phyloP scores from a whole-genome alignment of 2,888 invertebrate genomes.

The Nebria salina region DNA sequence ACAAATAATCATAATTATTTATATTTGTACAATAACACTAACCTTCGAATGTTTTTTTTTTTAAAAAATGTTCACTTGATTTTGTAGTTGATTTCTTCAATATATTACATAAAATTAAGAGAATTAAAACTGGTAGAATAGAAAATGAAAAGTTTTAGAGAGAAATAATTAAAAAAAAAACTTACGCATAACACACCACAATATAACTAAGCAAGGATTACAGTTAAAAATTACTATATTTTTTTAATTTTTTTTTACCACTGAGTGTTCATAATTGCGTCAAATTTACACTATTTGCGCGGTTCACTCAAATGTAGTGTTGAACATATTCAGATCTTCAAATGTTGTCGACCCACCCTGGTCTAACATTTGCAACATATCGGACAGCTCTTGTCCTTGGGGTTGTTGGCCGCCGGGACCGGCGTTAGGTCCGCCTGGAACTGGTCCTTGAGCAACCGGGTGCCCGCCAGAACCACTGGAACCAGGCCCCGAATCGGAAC shows the following conservation, averaged over 20 bases:
- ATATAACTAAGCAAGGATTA: slow-evolving; percentile 38
- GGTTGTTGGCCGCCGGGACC: slow-evolving; percentile 66
- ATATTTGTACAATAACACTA: slow-evolving; percentile 46
- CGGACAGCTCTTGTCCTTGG: slow-evolving; percentile 84
- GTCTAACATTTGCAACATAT: slow-evolving; percentile 93
- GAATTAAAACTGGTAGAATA: slow-evolving; percentile 28
- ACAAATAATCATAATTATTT: slow-evolving; percentile 43
- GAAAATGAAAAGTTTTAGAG: slow-evolving; percentile 6
- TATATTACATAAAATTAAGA: slow-evolving; percentile 8
- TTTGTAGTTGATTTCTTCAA: slow-evolving; percentile 2
- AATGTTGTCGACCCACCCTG: slow-evolving; percentile 84
- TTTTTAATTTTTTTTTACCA: slow-evolving; percentile 12
- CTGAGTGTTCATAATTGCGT: slow-evolving; percentile 10
- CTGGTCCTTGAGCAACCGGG: slow-evolving; percentile 52
- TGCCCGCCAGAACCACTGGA: slow-evolving; percentile 61
- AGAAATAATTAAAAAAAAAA: slow-evolving; percentile 20
- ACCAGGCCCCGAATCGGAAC: slow-evolving; percentile 63
- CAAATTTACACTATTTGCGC: not conserved
- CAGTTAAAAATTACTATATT: slow-evolving; percentile 30
- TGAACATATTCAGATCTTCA: slow-evolving; percentile 92
- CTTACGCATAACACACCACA: slow-evolving; percentile 38
- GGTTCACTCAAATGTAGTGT: slow-evolving; percentile 76
- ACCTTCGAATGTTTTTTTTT: slow-evolving; percentile 22
- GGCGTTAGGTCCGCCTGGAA: slow-evolving; percentile 58
- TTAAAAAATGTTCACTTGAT: not conserved